phyloP scores from a whole-genome alignment of 2,888 invertebrate species.

The Zootermopsis nevadensis region DNA sequence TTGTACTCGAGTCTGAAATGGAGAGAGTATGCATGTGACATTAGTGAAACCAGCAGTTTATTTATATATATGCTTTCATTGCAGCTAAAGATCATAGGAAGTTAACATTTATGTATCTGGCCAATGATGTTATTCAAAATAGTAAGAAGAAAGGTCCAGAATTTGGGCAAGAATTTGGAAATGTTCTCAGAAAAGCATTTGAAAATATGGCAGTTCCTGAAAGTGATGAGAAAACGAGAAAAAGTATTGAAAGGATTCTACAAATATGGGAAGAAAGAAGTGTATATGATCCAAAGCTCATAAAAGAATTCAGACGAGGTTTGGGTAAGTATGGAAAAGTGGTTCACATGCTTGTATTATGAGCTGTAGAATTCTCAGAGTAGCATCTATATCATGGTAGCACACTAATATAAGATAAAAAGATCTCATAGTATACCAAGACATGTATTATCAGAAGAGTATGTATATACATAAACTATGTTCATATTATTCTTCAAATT shows the following conservation, averaged over 20 bases:
- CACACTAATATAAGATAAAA: no score
- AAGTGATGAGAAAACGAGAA: conserved; percentile 81
- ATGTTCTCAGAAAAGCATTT: conserved; percentile 83
- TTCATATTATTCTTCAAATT: no score
- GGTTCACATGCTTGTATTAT: not conserved
- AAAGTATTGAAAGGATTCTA: conserved; percentile 82
- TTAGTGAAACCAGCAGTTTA: not conserved
- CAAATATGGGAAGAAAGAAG: conserved; percentile 94
- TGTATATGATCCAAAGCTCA: conserved; percentile 84
- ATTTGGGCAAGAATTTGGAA: conserved; percentile 88
- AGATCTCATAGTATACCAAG: no score
- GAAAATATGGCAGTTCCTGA: conserved; percentile 81
- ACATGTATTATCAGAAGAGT: no score
- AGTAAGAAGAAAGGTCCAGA: conserved; percentile 98
- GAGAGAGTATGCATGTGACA: not conserved
- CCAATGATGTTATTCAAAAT: conserved; percentile 99
- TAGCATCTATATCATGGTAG: no score
- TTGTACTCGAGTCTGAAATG: no score
- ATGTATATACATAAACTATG: no score
- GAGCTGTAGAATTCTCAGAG: no score
- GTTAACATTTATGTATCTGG: conserved; percentile 95
- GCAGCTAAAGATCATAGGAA: conserved; percentile 86
- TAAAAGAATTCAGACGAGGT: conserved; percentile 81
- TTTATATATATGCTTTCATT: conserved; percentile 58
- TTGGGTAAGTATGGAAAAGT: conserved; percentile 63